Conservation (phyloP, 2,797 vertebrate species). For the Antrozous pallidus region DNA sequence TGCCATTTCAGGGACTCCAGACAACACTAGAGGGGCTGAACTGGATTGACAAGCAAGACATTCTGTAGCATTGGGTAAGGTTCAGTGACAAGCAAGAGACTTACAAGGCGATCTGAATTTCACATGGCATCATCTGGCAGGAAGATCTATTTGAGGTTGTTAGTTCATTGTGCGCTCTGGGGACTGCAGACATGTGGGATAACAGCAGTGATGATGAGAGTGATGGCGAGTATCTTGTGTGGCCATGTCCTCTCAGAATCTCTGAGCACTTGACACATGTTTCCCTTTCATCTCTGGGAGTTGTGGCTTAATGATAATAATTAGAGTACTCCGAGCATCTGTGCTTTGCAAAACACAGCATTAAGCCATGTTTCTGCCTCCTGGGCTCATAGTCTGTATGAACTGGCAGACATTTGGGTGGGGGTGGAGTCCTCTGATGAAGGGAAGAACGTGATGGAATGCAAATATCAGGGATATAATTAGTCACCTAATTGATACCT, state of each 20-base stretch:
- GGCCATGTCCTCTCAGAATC: constrained; percentile 3
- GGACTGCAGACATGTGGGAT: not conserved
- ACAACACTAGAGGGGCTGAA: not conserved
- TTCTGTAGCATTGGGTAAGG: not conserved
- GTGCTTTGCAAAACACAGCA: constrained; percentile 51
- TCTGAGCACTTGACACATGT: not conserved
- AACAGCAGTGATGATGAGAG: not conserved
- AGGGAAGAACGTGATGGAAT: not conserved
- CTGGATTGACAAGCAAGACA: not conserved
- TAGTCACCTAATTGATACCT: constrained; percentile 53
- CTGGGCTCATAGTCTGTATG: not conserved
- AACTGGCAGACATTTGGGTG: not conserved
- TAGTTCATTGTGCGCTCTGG: not conserved
- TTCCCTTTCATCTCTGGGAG: constrained; percentile 59
- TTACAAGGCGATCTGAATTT: not conserved
- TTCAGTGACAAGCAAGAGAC: not conserved
- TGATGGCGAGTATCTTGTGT: not conserved
- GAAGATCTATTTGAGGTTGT: not conserved
- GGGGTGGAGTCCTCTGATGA: not conserved
- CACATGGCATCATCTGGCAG: not conserved
- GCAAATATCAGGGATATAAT: constrained; percentile 18
- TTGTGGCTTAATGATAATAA: constrained; percentile 59
- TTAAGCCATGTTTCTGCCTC: constrained; percentile 44
- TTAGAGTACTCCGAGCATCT: constrained; percentile 50
- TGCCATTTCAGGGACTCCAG: not conserved